Base-by-base conservation (phyloP, 2,113 vertebrate genomes). In the Seriola aureovittata region DNA sequence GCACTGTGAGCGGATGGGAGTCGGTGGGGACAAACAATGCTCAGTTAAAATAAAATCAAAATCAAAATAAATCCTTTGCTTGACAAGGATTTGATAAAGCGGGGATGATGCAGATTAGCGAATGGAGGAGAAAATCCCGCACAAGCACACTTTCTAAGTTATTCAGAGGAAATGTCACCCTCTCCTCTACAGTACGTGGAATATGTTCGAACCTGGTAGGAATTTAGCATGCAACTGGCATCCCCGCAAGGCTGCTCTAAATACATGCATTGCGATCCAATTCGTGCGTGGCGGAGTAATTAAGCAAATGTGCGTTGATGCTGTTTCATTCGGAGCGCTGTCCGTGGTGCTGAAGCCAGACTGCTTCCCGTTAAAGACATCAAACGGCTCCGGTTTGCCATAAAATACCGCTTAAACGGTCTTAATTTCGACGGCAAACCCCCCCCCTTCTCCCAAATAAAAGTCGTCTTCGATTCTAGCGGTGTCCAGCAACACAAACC, bases 111-210 rank as follows among this genome's bases (percentile, higher is more conserved):
- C 87, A 92, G 91, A 90, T 92, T 93, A 89, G 78, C 68, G 85
- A 79, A 55, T 12, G 78, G 66, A 71, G n/a, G 73, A 80, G 88
- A 87, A 88, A 91, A 92, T 92, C 92, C 86, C 46, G 80, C 86
- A 89, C 76, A 59, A 75, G 58, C 87, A 72, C 90, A 94, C 92
- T 93, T 92, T 90, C 81, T 62, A 93, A 93, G 87, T 93, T 89
- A 92, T 86, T 90, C 83, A 59, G 60, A 70, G 76, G 71, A 74
- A 83, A 93, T 60, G 75, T 79, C 88, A 68, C 46, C 75, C 88
- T 80, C 67, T 70, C 29, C 7, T 72, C 29, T 42, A 25, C 71
- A 36, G 72, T 50, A 80, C 60, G 40, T 59, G 38, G 38, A 16
- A 80, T 78, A 81, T 55, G 70, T 67, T n/a, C 54, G 74, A 78